phyloP scores from a whole-genome alignment of 1,140 invertebrate genomes.

The Theocolax elegans region DNA sequence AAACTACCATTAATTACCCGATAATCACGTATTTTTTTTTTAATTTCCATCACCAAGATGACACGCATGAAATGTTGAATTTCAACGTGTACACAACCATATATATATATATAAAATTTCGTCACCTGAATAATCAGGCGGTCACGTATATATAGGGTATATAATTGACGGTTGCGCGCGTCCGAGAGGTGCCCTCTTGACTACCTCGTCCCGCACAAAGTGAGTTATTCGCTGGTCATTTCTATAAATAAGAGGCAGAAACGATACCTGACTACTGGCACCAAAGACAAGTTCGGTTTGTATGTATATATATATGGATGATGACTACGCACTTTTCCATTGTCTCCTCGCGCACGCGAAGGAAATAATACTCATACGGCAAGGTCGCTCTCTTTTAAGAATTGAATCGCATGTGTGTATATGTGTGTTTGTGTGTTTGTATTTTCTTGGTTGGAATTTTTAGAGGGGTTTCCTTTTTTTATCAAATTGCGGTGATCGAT shows the following conservation, averaged over 20 bases:
- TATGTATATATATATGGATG: constrained; percentile 48
- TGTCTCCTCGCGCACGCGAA: constrained; percentile 52
- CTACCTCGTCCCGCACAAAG: too few species aligned
- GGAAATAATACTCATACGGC: too few species aligned
- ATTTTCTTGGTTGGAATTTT: too few species aligned
- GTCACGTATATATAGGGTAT: not conserved
- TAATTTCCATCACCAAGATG: too few species aligned
- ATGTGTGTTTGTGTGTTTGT: too few species aligned
- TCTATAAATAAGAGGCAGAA: constrained; percentile 69
- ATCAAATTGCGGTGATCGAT: too few species aligned
- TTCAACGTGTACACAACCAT: not conserved
- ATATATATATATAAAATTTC: not conserved
- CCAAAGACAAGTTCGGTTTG: too few species aligned
- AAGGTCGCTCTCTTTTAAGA: constrained; percentile 15
- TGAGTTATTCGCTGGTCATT: constrained; percentile 65
- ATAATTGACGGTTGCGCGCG: constrained; percentile 16
- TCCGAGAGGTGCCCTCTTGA: not conserved
- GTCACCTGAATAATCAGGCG: not conserved
- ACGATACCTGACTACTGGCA: constrained; percentile 65
- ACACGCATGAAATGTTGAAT: too few species aligned
- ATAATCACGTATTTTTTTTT: constrained; percentile 9
- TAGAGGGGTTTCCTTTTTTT: too few species aligned
- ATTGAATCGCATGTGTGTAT: too few species aligned
- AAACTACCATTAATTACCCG: constrained; percentile 6
- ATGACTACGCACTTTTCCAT: constrained; percentile 66